Percentiles rank a stretch among this genome's conserved stretches.
These are phyloP conservation scores for Neopipo cinnamomea DNA, from an alignment of 2,113 vertebrate species.

Conservation along the genomic window DNA sequence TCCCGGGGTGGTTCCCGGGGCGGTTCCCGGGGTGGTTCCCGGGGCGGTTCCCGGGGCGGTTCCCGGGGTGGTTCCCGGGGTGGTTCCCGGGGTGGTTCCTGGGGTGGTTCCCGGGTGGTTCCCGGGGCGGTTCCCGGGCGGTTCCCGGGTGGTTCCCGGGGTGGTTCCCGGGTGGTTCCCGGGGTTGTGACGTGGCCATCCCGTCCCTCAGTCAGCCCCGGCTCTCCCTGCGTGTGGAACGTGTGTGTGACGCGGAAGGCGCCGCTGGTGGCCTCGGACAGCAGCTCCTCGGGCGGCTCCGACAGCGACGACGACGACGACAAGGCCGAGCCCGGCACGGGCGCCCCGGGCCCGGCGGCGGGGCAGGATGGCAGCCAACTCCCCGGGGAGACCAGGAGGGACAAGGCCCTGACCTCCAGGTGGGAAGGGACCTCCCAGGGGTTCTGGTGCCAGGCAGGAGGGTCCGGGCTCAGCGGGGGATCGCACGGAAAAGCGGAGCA, in stretches of 20 bases:
- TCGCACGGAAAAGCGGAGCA: rapidly evolving
- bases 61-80: rapidly evolving
- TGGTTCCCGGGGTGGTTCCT: no score
- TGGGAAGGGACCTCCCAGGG: neutral
- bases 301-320: slow-evolving; percentile 80
- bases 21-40: rapidly evolving
- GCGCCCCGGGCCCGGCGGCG: slow-evolving; percentile 61
- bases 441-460: no score
- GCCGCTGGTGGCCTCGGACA: slow-evolving; percentile 79
- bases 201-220: slow-evolving; percentile 38
- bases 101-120: rapidly evolving
- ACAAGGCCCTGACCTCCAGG: slow-evolving; percentile 78
- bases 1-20: no score
- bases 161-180: rapidly evolving
- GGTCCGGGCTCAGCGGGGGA: no score
- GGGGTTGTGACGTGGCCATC: rapidly evolving
- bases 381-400: slow-evolving; percentile 71
- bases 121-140: rapidly evolving
- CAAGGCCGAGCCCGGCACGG: slow-evolving; percentile 40
- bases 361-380: slow-evolving; percentile 67
- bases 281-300: slow-evolving; percentile 84
- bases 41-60: no score
- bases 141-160: no score
- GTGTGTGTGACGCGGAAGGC: slow-evolving; percentile 73
- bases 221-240: slow-evolving; percentile 76